Conservation (phyloP, 2,888 invertebrate species). For the Erynnis tages region DNA sequence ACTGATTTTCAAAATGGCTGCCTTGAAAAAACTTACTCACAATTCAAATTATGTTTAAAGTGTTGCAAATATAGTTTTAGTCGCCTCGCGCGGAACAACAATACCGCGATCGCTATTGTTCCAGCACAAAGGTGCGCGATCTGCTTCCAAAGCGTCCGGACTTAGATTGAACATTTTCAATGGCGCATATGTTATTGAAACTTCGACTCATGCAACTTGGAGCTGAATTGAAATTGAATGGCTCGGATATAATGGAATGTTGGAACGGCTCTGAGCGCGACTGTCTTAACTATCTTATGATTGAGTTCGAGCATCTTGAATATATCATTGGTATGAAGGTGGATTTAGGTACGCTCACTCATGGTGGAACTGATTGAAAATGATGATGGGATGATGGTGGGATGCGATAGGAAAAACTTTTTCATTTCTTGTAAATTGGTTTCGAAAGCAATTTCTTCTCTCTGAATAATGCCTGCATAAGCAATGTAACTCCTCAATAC, state of each 20-base stretch:
- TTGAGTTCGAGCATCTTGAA: not conserved
- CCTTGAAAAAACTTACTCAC: no score
- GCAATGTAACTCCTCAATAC: no score
- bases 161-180: conserved; percentile 31
- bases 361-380: no score
- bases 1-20: no score
- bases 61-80: no score
- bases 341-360: no score
- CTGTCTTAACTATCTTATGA: conserved; percentile 17
- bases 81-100: no score
- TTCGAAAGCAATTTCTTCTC: no score
- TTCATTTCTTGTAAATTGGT: not conserved
- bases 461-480: no score
- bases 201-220: conserved; percentile 23
- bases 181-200: conserved; percentile 28
- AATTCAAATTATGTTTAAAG: no score
- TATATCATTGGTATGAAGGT: not conserved
- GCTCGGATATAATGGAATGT: conserved; percentile 22
- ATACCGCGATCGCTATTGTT: conserved; percentile 30
- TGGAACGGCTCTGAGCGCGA: conserved; percentile 8
- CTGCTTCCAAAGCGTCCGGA: conserved; percentile 21
- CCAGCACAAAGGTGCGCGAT: conserved; percentile 29
- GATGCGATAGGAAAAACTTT: not conserved
- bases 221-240: conserved; percentile 27
- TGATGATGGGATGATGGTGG: no score